phyloP scores from a whole-genome alignment of 37 sponge, comb jelly and placozoan species.

The Ianthella basta region DNA sequence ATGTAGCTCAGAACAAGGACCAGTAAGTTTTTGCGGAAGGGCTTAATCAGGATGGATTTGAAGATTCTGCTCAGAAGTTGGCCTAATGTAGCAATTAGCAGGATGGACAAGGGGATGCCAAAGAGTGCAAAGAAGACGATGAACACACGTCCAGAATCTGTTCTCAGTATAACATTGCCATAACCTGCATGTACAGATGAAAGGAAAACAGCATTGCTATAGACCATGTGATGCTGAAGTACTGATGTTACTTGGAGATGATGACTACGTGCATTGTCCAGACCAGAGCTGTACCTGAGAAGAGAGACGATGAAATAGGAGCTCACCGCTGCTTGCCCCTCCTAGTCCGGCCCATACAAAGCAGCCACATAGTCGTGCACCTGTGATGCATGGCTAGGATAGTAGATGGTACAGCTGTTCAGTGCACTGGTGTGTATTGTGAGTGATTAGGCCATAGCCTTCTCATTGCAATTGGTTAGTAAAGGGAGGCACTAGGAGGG shows the following conservation, averaged over 20 bases:
- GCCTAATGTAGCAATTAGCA: constrained; percentile 20
- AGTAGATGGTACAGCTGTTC: too few species aligned
- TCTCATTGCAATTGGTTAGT: too few species aligned
- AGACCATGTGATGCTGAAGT: not conserved
- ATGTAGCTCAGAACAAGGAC: not conserved
- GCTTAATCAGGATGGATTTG: constrained; percentile 12
- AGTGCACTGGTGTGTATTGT: too few species aligned
- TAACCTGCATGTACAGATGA: constrained; percentile 29
- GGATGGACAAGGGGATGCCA: constrained; percentile 46
- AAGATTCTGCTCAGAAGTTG: constrained; percentile 20
- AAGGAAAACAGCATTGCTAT: not conserved
- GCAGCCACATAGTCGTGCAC: too few species aligned
- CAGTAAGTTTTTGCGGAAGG: not conserved
- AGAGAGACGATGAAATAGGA: too few species aligned
- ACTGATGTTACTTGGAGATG: not conserved
- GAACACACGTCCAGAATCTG: constrained; percentile 28
- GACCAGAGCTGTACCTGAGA: too few species aligned
- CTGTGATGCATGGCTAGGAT: too few species aligned
- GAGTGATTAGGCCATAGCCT: too few species aligned
- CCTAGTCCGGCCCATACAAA: too few species aligned
- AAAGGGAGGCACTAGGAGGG: too few species aligned
- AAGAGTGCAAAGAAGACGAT: constrained; percentile 36
- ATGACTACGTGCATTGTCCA: too few species aligned
- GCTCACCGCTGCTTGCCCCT: too few species aligned
- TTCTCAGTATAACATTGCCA: constrained; percentile 28